Evolutionary conservation across 2,113 vertebrate species (phyloP).

Genomic region (Oncorhynchus tshawytscha): DNA sequence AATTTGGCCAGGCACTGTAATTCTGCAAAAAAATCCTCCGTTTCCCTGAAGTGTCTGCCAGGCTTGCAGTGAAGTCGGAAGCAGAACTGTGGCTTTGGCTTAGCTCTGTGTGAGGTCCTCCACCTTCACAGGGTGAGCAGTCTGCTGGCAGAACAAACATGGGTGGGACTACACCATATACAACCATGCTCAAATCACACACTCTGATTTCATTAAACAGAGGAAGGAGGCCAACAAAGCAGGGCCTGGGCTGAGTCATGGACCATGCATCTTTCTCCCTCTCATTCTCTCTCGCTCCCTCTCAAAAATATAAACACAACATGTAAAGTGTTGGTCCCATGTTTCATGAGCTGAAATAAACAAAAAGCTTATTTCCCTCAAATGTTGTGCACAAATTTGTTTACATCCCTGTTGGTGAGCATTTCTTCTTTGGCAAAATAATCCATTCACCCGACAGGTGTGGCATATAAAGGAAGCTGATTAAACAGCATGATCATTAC

Average conservation of each 20-base stretch:
- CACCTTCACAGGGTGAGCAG: conserved; percentile 3
- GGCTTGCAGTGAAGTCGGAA: conserved; percentile 7
- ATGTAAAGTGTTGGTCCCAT: too few relatives aligned
- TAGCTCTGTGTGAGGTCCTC: conserved; percentile 39
- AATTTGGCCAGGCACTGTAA: not conserved
- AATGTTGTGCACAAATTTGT: too few relatives aligned
- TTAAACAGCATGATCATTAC: too few relatives aligned
- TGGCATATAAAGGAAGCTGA: too few relatives aligned
- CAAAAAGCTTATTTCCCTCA: too few relatives aligned
- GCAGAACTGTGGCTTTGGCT: conserved; percentile 14
- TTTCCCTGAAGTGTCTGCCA: conserved; percentile 11
- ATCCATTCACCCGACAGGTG: too few relatives aligned
- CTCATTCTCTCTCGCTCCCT: not conserved
- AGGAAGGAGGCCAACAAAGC: not conserved
- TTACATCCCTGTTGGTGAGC: too few relatives aligned
- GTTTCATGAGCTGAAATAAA: too few relatives aligned
- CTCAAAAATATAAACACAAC: not conserved
- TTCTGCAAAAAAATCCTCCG: not conserved
- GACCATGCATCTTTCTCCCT: not conserved
- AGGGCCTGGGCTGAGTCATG: not conserved
- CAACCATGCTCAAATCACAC: conserved; percentile 17
- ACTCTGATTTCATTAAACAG: conserved; percentile 28
- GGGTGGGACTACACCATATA: conserved; percentile 15
- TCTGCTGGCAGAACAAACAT: conserved; percentile 31
- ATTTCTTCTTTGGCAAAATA: too few relatives aligned